A percentile compares a stretch with the other conserved stretches of the same genome.
Evolutionary conservation across 2,113 vertebrate genomes (phyloP).

Genomic region (Paramormyrops kingsleyae): DNA sequence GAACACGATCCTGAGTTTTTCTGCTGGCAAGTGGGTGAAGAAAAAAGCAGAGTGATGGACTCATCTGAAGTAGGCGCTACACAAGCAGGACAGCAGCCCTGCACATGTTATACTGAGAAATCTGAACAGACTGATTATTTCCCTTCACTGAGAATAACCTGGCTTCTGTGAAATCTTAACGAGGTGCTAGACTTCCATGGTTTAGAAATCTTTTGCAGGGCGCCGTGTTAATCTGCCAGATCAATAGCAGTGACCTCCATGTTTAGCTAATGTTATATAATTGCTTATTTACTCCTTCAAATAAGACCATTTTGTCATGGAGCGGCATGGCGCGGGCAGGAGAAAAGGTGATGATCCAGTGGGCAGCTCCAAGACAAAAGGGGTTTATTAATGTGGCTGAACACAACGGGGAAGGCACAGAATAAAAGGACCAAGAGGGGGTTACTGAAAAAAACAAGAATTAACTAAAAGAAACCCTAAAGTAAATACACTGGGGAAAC

Average conservation of each 20-base stretch:
- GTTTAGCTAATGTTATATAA: not conserved
- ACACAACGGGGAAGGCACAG: too few relatives aligned
- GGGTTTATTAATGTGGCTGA: too few relatives aligned
- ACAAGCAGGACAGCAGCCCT: not conserved
- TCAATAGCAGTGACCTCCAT: not conserved
- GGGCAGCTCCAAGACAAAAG: too few relatives aligned
- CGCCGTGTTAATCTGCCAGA: not conserved
- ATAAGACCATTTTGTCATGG: not conserved
- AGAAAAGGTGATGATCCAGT: too few relatives aligned
- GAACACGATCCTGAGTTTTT: not conserved
- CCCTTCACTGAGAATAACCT: not conserved
- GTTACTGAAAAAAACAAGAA: too few relatives aligned
- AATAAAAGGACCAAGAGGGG: too few relatives aligned
- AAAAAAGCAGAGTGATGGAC: not conserved
- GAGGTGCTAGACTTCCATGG: not conserved
- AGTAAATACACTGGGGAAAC: too few relatives aligned
- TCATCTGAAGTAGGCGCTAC: not conserved
- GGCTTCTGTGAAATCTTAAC: not conserved
- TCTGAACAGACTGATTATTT: not conserved
- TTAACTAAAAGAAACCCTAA: too few relatives aligned
- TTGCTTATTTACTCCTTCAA: not conserved
- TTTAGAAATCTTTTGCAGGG: not conserved
- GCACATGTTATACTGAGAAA: not conserved
- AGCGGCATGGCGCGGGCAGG: too few relatives aligned
- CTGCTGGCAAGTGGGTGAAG: not conserved